phyloP scores from a whole-genome alignment of 2,888 invertebrate genomes.

The Drosophila paranaensis region DNA sequence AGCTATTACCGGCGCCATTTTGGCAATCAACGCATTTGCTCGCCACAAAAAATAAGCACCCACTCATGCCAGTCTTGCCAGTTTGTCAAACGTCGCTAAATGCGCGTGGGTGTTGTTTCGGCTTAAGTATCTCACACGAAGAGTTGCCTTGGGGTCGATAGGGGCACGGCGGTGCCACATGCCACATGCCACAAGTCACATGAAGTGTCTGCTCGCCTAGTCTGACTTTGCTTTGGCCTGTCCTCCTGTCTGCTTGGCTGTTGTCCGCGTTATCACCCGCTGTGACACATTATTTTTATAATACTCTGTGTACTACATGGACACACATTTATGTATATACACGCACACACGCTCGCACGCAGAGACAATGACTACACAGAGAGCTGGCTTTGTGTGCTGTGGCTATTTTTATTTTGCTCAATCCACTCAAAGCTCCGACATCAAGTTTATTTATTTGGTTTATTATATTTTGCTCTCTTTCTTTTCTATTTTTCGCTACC shows the following conservation, averaged over 20 bases:
- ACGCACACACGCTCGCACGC: constrained; percentile 9
- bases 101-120: constrained; percentile 62
- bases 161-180: constrained; percentile 11
- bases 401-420: constrained; percentile 60
- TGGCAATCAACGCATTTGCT: constrained; percentile 23
- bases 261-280: constrained; percentile 70
- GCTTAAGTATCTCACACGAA: constrained; percentile 51
- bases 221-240: constrained; percentile 54
- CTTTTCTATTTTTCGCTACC: constrained; percentile 40
- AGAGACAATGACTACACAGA: constrained; percentile 55
- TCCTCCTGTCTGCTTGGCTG: constrained; percentile 34
- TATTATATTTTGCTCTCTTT: constrained; percentile 16
- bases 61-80: not conserved
- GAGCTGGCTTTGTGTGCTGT: constrained; percentile 37
- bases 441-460: constrained; percentile 48
- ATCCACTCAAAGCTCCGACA: constrained; percentile 49
- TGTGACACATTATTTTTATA: constrained; percentile 80
- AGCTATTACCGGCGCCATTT: constrained; percentile 63
- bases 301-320: constrained; percentile 50
- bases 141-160: constrained; percentile 6
- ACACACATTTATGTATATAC: constrained; percentile 18
- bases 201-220: constrained; percentile 55
- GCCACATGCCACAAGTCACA: constrained; percentile 44
- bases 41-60: constrained; percentile 16
- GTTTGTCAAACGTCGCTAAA: constrained; percentile 43